Conservation (phyloP, 1,140 invertebrate genomes). For the Lucilia cuprina region DNA sequence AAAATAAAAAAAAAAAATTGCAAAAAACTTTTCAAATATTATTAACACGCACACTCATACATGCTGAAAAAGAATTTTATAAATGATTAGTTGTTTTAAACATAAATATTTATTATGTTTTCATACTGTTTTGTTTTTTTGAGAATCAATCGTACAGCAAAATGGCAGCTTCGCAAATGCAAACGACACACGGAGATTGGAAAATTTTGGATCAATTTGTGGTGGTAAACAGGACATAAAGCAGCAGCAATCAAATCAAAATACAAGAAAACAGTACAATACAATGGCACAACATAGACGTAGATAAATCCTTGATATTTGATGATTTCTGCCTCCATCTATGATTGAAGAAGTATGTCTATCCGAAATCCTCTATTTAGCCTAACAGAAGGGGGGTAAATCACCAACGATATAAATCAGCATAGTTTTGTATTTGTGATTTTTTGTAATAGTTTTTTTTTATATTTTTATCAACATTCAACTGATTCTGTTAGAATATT, state of each 20-base stretch:
- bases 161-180: not conserved
- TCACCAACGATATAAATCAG: slow-evolving; percentile 30
- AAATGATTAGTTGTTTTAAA: slow-evolving; percentile 20
- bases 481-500: slow-evolving; percentile 31
- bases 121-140: slow-evolving; percentile 34
- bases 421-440: not conserved
- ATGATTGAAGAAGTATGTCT: not conserved
- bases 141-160: slow-evolving; percentile 9
- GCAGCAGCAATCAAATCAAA: not conserved
- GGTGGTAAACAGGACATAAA: not conserved
- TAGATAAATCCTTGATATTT: not conserved
- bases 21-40: not conserved
- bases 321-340: not conserved
- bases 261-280: not conserved
- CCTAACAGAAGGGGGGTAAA: slow-evolving; percentile 29
- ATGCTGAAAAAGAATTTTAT: slow-evolving; percentile 26
- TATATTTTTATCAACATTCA: slow-evolving; percentile 31
- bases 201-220: not conserved
- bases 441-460: not conserved
- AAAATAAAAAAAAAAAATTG: no score
- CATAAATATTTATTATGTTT: slow-evolving; percentile 31
- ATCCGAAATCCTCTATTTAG: not conserved
- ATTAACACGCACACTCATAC: not conserved
- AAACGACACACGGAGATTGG: slow-evolving; percentile 12
- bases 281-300: not conserved